These are phyloP conservation scores for Galagoides demidoff DNA, from an alignment of 2,797 vertebrate species.

Conservation along the genomic window DNA sequence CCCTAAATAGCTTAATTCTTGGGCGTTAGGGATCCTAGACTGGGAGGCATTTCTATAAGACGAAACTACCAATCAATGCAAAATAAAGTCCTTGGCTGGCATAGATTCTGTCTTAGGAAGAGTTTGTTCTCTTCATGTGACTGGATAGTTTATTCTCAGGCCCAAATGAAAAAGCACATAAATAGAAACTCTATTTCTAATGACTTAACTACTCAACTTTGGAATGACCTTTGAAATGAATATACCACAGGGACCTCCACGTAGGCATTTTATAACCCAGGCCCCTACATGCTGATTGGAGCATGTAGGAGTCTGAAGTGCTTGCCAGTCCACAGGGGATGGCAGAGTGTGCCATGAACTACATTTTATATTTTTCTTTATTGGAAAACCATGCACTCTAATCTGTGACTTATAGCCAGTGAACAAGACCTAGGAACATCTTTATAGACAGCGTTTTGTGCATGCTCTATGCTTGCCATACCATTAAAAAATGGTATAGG, in stretches of 20 bases:
- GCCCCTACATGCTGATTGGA: background rate
- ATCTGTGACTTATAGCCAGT: conserved; percentile 26
- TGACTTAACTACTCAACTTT: conserved; percentile 4
- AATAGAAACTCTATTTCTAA: conserved; percentile 60
- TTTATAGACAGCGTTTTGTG: background rate
- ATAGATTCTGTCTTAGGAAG: background rate
- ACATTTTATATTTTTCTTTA: background rate
- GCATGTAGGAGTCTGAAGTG: background rate
- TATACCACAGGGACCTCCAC: background rate
- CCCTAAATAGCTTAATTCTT: background rate
- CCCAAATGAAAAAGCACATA: conserved; percentile 15
- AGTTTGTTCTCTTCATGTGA: conserved; percentile 7
- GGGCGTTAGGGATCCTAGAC: background rate
- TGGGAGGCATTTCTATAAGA: background rate
- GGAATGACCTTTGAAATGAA: conserved; percentile 52
- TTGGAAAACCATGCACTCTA: background rate
- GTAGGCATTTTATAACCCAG: background rate
- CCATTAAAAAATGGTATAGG: background rate
- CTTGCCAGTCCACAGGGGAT: background rate
- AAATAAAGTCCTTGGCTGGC: background rate
- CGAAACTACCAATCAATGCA: background rate
- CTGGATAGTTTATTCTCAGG: conserved; percentile 24
- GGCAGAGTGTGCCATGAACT: background rate
- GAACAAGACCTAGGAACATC: conserved; percentile 12
- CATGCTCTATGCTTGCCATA: background rate